These are phyloP conservation scores for Pseudomyrmex gracilis DNA, from an alignment of 1,140 invertebrate genomes.

Conservation along the genomic window DNA sequence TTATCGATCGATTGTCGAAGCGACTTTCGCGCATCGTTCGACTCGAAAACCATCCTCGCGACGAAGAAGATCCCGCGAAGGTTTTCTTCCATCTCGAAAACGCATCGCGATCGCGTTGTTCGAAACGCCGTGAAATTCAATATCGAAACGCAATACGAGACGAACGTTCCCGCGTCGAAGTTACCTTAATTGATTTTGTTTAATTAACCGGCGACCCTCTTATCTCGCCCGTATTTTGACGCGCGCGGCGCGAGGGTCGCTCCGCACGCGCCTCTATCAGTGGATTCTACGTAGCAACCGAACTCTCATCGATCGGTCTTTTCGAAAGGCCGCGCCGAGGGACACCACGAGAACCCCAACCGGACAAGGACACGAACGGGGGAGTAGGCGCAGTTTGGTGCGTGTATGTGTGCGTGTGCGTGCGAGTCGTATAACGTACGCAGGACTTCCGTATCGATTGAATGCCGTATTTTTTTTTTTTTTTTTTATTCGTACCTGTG, in stretches of 20 bases:
- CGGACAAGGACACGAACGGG: neutral
- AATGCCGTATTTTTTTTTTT: slow-evolving; percentile 4
- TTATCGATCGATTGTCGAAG: slow-evolving; percentile 51
- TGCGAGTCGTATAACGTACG: neutral
- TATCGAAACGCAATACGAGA: neutral
- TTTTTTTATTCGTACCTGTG: slow-evolving; percentile 77
- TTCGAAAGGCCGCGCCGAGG: slow-evolving; percentile 46
- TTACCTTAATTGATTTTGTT: neutral
- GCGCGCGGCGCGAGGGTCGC: neutral
- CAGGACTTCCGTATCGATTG: slow-evolving; percentile 65
- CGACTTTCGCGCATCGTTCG: slow-evolving; percentile 30
- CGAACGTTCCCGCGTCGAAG: neutral
- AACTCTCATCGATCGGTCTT: slow-evolving; percentile 68
- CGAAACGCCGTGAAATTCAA: neutral
- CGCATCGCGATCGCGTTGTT: neutral
- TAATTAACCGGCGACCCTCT: neutral
- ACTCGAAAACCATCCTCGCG: neutral
- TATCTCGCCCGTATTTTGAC: neutral
- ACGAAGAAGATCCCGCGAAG: neutral
- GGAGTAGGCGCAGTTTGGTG: slow-evolving; percentile 14
- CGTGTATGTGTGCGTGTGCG: slow-evolving; percentile 9
- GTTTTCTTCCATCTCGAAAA: neutral
- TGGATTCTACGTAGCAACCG: slow-evolving; percentile 68
- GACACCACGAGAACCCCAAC: slow-evolving; percentile 29
- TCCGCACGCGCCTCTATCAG: slow-evolving; percentile 35